Conservation (phyloP, 2,888 invertebrate genomes). For the Seira ritae region DNA sequence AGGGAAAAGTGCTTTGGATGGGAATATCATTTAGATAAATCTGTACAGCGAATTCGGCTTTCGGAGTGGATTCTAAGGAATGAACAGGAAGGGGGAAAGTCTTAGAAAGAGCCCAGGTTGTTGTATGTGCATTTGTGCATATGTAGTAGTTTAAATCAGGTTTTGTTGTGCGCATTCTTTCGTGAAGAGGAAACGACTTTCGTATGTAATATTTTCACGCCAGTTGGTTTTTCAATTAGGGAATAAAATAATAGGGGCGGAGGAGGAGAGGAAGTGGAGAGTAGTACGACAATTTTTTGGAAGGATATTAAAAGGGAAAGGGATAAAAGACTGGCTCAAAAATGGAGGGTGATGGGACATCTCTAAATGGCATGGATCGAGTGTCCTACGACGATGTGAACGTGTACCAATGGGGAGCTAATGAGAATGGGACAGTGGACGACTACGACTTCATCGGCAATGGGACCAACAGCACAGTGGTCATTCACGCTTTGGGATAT, state of each 20-base stretch:
- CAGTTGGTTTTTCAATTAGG: neutral
- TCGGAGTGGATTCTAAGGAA: no score
- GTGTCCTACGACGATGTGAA: slow-evolving; percentile 57
- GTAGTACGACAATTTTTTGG: neutral
- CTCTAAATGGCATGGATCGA: slow-evolving; percentile 53
- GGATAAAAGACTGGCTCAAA: slow-evolving; percentile 36
- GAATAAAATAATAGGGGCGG: neutral
- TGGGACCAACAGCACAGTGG: slow-evolving; percentile 66
- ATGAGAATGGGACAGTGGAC: slow-evolving; percentile 50
- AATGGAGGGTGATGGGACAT: slow-evolving; percentile 62
- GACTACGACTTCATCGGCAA: slow-evolving; percentile 60
- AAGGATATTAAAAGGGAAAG: neutral
- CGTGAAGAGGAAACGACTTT: neutral
- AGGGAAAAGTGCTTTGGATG: no score
- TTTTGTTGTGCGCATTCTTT: no score
- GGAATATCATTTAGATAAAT: no score
- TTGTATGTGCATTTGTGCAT: no score
- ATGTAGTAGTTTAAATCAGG: no score
- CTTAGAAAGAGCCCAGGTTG: no score
- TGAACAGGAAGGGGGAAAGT: no score
- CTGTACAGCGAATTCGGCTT: no score
- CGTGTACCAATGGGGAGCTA: slow-evolving; percentile 41
- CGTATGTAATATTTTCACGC: neutral
- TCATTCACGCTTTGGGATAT: slow-evolving; percentile 80
- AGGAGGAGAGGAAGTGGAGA: neutral